Conservation (phyloP, 2,113 vertebrate species). For the Melanerpes aurifrons region DNA sequence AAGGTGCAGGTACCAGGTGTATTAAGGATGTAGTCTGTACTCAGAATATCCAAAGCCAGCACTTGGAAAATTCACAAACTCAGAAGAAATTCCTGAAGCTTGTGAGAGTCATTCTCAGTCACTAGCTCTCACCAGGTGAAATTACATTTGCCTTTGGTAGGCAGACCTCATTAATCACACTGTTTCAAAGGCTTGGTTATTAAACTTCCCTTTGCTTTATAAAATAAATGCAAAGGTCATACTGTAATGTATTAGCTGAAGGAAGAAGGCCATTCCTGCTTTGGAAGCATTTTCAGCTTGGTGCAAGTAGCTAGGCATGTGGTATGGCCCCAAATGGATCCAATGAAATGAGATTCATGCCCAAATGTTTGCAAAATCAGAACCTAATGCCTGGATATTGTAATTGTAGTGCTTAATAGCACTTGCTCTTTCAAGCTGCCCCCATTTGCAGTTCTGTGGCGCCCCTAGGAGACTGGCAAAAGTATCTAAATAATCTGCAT, state of each 20-base stretch:
- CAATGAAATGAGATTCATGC: neutral
- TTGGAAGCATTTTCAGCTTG: neutral
- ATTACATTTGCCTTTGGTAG: slow-evolving; percentile 37
- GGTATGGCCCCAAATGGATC: neutral
- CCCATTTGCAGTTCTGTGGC: neutral
- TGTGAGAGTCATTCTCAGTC: neutral
- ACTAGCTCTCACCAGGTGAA: neutral
- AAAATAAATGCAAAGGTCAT: neutral
- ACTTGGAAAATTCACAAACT: neutral
- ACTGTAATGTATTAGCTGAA: neutral
- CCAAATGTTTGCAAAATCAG: neutral
- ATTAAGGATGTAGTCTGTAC: neutral
- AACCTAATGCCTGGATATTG: neutral
- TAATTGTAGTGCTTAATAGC: neutral
- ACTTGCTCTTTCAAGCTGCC: neutral
- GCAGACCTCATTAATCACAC: slow-evolving; percentile 48
- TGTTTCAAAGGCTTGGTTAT: slow-evolving; percentile 1
- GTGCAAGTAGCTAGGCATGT: neutral
- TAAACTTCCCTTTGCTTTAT: neutral
- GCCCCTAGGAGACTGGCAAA: neutral
- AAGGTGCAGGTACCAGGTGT: neutral
- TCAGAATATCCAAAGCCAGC: neutral
- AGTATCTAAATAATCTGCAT: neutral
- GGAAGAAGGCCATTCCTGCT: neutral
- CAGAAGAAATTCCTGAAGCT: neutral